Evolutionary conservation across 2,113 vertebrate genomes (phyloP), one percentile per base, ranked within the genome.

Genomic region (Hippocampus guttulatus): DNA sequence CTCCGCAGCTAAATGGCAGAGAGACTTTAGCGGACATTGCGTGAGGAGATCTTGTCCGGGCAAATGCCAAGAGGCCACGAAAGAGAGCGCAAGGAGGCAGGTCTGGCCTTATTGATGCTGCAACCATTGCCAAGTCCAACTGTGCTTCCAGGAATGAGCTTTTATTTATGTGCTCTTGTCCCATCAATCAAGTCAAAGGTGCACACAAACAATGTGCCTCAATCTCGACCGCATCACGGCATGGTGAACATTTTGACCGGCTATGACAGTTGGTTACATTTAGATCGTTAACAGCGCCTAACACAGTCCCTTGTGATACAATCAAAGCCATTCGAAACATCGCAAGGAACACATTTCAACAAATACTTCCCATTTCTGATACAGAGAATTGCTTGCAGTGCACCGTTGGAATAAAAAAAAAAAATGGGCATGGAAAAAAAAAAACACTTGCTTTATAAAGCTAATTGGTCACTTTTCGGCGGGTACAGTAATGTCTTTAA

Each of bases 1-100:
- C 5, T 67, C 41, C 45, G 14, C 57, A 25, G 27, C n/a, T 4
- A 55, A 47, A 67, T 21, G 33, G n/a, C 21, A 47, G 3, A 61
- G 23, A 23, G 73, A 40, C 11, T 11, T 67, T 33, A 33, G 30
- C 54, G 66, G 75, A 77, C 77, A 68, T 74, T 68, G 79, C 60
- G 47, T 83, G 81, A 49, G 62, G 65, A 68, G 70, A 68, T 61
- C 71, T 33, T 45, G 62, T 70, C 67, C 68, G 77, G 67, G 65
- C 23, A 75, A 75, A 78, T 73, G 77, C 76, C 76, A 75, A 64
- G 27, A 25, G 47, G 75, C 67, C 70, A 80, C 33, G 71, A 69
- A 54, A n/a, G 8, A 41, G 0, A 41, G 16, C 18, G 16, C 15
- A 74, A 41, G 40, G 55, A 54, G 8, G 15, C 10, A 40, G 33